A percentile compares a stretch with the other conserved stretches of the same genome.
phyloP scores from a whole-genome alignment of 2,113 vertebrate species.

The Cyrtonyx montezumae region DNA sequence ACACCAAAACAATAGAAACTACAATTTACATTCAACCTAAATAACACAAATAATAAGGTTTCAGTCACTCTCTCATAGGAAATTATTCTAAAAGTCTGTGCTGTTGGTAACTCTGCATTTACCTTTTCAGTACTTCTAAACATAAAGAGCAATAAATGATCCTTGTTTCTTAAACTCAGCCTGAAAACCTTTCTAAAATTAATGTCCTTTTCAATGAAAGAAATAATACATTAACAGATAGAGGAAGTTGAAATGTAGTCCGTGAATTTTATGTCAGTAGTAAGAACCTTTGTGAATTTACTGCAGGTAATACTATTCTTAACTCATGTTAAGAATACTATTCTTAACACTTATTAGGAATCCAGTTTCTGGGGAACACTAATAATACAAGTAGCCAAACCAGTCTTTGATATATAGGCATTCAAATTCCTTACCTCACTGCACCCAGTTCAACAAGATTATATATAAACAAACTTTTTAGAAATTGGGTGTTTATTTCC shows the following conservation, averaged over 20 bases:
- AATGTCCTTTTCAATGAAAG: slow-evolving; percentile 23
- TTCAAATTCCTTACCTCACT: slow-evolving; percentile 18
- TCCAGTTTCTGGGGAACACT: slow-evolving; percentile 10
- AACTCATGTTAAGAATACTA: background rate
- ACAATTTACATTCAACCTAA: background rate
- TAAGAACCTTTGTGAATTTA: slow-evolving; percentile 28
- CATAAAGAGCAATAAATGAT: background rate
- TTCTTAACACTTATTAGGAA: slow-evolving; percentile 25
- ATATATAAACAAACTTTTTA: background rate
- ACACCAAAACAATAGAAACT: background rate
- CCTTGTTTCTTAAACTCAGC: background rate
- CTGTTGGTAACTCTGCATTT: background rate
- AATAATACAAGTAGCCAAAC: slow-evolving; percentile 22
- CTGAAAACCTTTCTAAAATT: background rate
- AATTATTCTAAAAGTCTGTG: background rate
- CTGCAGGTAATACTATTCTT: background rate
- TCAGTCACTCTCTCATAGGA: background rate
- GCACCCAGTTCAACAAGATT: background rate
- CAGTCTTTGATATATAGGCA: background rate
- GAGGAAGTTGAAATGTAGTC: background rate
- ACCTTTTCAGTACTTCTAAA: slow-evolving; percentile 7
- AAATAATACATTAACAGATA: background rate
- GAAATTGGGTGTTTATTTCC: background rate
- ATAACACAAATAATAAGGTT: background rate
- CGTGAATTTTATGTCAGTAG: background rate